These are phyloP conservation scores for Hystrix brachyura DNA, from an alignment of 2,113 vertebrate species.

Conservation along the genomic window DNA sequence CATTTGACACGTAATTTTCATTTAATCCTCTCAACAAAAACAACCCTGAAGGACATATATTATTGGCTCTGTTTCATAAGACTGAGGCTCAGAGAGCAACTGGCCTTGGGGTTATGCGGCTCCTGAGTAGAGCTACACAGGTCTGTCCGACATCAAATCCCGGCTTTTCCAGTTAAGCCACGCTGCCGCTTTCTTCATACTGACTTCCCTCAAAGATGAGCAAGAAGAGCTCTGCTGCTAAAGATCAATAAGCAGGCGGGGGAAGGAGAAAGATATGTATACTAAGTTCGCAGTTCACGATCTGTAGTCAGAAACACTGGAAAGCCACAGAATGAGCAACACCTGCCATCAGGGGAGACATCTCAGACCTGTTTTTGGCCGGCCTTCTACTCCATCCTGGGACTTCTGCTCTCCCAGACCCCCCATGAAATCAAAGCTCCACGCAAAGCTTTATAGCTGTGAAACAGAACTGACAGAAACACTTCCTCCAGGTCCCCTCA, in stretches of 20 bases:
- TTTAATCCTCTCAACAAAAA: neutral
- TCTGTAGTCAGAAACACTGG: conserved; percentile 23
- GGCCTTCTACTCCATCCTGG: neutral
- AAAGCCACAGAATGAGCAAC: neutral
- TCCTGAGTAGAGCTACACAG: neutral
- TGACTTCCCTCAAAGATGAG: conserved; percentile 43
- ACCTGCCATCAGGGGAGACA: neutral
- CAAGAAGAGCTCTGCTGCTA: neutral
- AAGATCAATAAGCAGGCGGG: conserved; percentile 52
- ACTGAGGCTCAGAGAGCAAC: neutral
- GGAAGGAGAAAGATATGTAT: neutral
- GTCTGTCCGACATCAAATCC: conserved; percentile 1
- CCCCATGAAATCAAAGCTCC: conserved; percentile 63
- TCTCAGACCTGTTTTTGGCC: neutral
- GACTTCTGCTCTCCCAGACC: neutral
- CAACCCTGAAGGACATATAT: neutral
- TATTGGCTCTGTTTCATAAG: neutral
- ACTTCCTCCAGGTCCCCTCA: neutral
- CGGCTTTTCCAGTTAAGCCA: neutral
- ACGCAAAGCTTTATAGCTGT: accelerated
- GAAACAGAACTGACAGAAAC: conserved; percentile 44
- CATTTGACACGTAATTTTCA: neutral
- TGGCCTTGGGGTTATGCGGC: neutral
- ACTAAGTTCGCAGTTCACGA: neutral
- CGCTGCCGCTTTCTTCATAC: neutral